Evolutionary conservation across 2,113 vertebrate species (phyloP).

Genomic region (Macheiramphus alcinus): DNA sequence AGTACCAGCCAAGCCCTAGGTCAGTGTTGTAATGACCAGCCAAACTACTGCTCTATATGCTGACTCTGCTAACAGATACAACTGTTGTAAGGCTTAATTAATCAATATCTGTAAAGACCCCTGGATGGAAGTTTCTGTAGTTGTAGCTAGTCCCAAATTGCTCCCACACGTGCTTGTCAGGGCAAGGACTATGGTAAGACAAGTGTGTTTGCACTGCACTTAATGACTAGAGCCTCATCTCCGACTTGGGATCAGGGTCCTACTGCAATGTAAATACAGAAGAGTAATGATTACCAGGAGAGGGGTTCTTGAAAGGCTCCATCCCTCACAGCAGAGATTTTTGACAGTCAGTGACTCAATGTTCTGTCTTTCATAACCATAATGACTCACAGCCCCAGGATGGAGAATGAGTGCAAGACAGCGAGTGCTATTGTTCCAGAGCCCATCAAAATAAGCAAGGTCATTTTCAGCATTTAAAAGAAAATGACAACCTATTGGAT

Average conservation of each 20-base stretch:
- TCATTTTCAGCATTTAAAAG: constrained; percentile 20
- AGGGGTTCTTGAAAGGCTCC: constrained; percentile 7
- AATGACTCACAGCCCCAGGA: constrained; percentile 56
- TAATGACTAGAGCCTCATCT: not conserved
- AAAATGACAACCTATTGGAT: constrained; percentile 2
- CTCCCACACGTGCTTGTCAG: not conserved
- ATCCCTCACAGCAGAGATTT: constrained; percentile 12
- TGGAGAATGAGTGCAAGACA: constrained; percentile 13
- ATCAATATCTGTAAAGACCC: not conserved
- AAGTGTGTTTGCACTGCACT: not conserved
- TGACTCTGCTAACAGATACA: not conserved
- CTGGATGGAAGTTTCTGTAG: not conserved
- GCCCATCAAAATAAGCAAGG: constrained; percentile 53
- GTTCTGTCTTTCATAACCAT: constrained; percentile 45
- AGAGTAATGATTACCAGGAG: constrained; percentile 22
- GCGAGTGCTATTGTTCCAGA: constrained; percentile 32
- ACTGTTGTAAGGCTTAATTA: not conserved
- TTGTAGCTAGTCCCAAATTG: not conserved
- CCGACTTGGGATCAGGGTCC: not conserved
- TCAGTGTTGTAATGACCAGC: not conserved
- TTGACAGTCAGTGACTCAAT: constrained; percentile 48
- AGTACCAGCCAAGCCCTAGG: not conserved
- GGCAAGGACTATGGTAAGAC: not conserved
- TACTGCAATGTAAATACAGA: not conserved
- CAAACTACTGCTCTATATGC: not conserved